Evolutionary conservation across 2,888 invertebrate genomes (phyloP).

Genomic region (Lepidochitona cinerea): DNA sequence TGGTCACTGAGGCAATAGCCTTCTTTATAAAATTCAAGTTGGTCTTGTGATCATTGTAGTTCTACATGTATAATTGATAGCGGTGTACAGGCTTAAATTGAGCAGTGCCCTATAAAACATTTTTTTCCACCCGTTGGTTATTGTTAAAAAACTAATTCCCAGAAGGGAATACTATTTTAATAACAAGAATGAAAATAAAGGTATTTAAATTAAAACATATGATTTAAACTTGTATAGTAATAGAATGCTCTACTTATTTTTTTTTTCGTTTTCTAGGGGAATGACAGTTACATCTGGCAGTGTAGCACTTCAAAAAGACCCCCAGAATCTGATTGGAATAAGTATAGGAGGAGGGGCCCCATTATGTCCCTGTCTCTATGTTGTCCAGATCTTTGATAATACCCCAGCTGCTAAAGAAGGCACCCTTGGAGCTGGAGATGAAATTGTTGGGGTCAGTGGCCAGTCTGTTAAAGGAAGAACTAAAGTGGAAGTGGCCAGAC

Average conservation of each 20-base stretch:
- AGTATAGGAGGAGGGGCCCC: slow-evolving; percentile 92
- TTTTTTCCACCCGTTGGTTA: too few species aligned
- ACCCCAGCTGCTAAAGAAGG: slow-evolving; percentile 96
- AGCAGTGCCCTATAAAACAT: too few species aligned
- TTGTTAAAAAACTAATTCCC: too few species aligned
- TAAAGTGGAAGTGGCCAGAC: slow-evolving; percentile 98
- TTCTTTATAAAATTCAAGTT: too few species aligned
- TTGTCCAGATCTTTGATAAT: slow-evolving; percentile 98
- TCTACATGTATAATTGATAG: too few species aligned
- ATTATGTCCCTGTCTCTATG: slow-evolving; percentile 96
- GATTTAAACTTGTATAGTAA: background rate
- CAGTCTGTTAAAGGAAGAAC: slow-evolving; percentile 95
- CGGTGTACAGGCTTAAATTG: too few species aligned
- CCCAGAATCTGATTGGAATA: slow-evolving; percentile 93
- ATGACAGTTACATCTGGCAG: slow-evolving; percentile 97
- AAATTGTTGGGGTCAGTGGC: slow-evolving; percentile 93
- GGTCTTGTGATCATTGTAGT: too few species aligned
- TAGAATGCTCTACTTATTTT: too few species aligned
- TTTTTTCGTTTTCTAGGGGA: slow-evolving; percentile 79
- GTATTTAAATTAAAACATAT: background rate
- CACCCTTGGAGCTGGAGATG: slow-evolving; percentile 94
- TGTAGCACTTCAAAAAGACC: slow-evolving; percentile 90
- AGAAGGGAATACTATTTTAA: too few species aligned
- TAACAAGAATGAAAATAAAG: too few species aligned
- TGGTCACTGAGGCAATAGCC: too few species aligned